phyloP scores from a whole-genome alignment of 92 coral and sea anemone species.

The Siderastrea radians region DNA sequence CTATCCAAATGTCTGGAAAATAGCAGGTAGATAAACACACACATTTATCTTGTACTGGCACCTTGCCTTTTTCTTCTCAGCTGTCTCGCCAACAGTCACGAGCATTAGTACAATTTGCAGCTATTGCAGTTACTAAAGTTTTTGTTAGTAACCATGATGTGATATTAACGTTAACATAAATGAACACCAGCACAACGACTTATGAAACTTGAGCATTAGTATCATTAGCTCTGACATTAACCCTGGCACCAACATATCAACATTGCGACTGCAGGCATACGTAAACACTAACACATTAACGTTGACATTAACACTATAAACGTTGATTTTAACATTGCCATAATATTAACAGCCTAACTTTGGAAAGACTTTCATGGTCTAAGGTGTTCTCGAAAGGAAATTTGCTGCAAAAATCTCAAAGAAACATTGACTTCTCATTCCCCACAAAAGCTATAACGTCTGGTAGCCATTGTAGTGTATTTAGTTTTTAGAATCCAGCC shows the following conservation, averaged over 20 bases:
- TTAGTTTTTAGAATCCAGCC: too few species aligned
- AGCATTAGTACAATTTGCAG: conserved; percentile 43
- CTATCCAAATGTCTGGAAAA: too few species aligned
- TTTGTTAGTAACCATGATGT: conserved; percentile 56
- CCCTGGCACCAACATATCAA: not conserved
- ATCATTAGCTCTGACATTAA: not conserved
- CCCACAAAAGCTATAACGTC: too few species aligned
- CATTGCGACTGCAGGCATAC: not conserved
- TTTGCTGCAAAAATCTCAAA: too few species aligned
- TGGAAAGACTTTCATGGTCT: not conserved
- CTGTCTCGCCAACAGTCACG: conserved; percentile 43
- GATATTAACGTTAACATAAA: not conserved
- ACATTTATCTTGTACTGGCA: not conserved
- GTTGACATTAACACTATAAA: not conserved
- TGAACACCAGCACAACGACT: not conserved
- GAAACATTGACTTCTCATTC: too few species aligned
- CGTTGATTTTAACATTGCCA: not conserved
- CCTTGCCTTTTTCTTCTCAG: conserved; percentile 2
- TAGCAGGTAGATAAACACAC: not conserved
- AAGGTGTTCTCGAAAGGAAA: too few species aligned
- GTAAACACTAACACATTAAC: not conserved
- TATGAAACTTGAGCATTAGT: not conserved
- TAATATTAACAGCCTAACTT: too few species aligned
- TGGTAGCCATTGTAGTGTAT: too few species aligned
- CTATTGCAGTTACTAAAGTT: not conserved